Evolutionary conservation across 2,888 invertebrate genomes (phyloP).

Genomic region (Lymantria monacha): DNA sequence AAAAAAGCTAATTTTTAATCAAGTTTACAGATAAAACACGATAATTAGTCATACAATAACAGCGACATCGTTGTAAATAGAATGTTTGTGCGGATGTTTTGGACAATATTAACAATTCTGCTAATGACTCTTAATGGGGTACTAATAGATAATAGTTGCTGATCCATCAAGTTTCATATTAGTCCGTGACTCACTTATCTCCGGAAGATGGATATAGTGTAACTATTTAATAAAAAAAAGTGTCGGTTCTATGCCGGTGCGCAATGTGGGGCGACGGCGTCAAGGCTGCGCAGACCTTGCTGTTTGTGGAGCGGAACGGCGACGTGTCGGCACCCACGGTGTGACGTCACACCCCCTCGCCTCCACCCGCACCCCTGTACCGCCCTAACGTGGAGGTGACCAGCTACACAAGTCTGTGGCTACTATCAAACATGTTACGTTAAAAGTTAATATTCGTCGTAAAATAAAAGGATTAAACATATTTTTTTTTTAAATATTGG

Average conservation of each 20-base stretch:
- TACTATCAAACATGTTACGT: neutral
- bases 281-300: slow-evolving; percentile 79
- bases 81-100: too few relatives aligned
- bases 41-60: too few relatives aligned
- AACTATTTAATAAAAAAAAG: slow-evolving; percentile 62
- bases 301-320: slow-evolving; percentile 81
- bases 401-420: neutral
- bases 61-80: too few relatives aligned
- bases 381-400: slow-evolving; percentile 7
- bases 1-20: too few relatives aligned
- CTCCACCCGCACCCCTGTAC: slow-evolving; percentile 3
- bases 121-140: neutral
- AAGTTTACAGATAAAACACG: too few relatives aligned
- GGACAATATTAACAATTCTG: neutral
- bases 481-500: too few relatives aligned
- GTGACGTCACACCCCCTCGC: slow-evolving; percentile 62
- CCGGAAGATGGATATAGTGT: slow-evolving; percentile 54
- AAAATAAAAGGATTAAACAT: too few relatives aligned
- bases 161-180: slow-evolving; percentile 5
- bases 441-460: too few relatives aligned
- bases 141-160: neutral
- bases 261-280: slow-evolving; percentile 72
- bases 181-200: slow-evolving; percentile 27
- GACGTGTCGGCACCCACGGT: slow-evolving; percentile 78
- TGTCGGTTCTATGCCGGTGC: slow-evolving; percentile 67